Evolutionary conservation across 2,797 vertebrate species (phyloP), one percentile per base, ranked within the genome.

Genomic region (Picus viridis): DNA sequence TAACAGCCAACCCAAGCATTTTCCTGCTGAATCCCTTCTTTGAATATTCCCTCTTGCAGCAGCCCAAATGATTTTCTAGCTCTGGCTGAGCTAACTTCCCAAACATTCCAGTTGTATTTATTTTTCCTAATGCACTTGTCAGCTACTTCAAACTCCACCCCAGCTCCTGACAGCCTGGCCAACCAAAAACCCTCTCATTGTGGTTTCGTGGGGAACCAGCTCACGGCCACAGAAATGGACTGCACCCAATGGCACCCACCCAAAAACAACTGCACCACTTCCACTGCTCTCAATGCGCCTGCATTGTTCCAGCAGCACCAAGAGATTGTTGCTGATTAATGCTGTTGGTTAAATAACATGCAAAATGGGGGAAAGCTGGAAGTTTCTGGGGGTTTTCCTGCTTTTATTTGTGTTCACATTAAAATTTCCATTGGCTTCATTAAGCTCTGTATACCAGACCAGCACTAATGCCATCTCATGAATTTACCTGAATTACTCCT

Each of bases 111-210:
- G 68, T 89, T 89, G 27, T 89, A 95, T 96, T 95, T 96, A 96
- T 96, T 96, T 96, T 96, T 90, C 85, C 67, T 94, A 93, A 95
- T 93, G 84, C 92, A 92, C 92, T 92, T 93, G 94, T 95, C 92
- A 90, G 78, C 90, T 87, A 86, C 88, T 92, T 92, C 84, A 92
- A 89, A 86, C 83, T 94, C 94, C 89, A 96, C 88, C 91, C 95
- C 83, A 68, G 24, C 63, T 71, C 74, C 86, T 90, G 83, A 94
- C 70, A 84, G 64, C 64, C 58, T 90, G 70, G 62, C 89, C 76
- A 95, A 30, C 94, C 57, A 29, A 87, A 90, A 82, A 88, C 88
- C 74, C 84, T 92, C 64, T 92, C 70, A 67, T 70, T 90, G 93
- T 86, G 83, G 86, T 95, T 95, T 90, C 68, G 34, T 59, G 56